Percentiles rank a stretch among this genome's conserved stretches.
phyloP scores from a whole-genome alignment of 2,113 vertebrate species.

The Otocyon megalotis region DNA sequence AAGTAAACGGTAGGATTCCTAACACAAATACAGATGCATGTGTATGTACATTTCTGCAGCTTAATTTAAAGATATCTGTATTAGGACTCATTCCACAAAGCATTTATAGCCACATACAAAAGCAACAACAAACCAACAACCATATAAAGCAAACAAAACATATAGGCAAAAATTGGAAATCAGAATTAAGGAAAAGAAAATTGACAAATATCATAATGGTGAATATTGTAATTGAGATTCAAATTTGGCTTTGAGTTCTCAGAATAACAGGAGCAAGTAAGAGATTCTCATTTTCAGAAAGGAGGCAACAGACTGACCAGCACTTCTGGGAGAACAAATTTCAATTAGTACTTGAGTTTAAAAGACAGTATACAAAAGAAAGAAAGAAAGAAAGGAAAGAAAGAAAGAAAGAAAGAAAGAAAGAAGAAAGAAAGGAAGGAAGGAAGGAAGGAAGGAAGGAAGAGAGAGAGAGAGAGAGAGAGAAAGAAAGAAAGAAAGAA shows the following conservation, averaged over 20 bases:
- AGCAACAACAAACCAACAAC: neutral
- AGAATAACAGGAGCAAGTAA: constrained; percentile 14
- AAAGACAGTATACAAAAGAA: neutral
- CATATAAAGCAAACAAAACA: neutral
- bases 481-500: too few species aligned
- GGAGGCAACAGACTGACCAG: neutral
- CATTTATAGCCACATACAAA: neutral
- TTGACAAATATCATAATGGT: neutral
- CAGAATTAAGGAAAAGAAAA: constrained; percentile 33
- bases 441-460: too few species aligned
- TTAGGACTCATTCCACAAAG: neutral
- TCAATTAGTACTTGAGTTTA: neutral
- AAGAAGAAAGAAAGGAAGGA: too few species aligned
- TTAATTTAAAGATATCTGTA: neutral
- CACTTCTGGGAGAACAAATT: neutral
- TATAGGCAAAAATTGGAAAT: constrained; percentile 36
- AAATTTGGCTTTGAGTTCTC: constrained; percentile 46
- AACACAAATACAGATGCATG: neutral
- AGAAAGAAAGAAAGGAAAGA: too few species aligned
- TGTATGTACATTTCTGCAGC: neutral
- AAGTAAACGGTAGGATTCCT: constrained; percentile 81
- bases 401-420: too few species aligned
- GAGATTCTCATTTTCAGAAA: constrained; percentile 8
- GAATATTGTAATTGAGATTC: neutral
- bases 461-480: too few species aligned